A percentile compares a stretch with the other conserved stretches of the same genome.
These are phyloP conservation scores for Microtus montanus DNA, from an alignment of 2,113 vertebrate genomes.

Conservation along the genomic window DNA sequence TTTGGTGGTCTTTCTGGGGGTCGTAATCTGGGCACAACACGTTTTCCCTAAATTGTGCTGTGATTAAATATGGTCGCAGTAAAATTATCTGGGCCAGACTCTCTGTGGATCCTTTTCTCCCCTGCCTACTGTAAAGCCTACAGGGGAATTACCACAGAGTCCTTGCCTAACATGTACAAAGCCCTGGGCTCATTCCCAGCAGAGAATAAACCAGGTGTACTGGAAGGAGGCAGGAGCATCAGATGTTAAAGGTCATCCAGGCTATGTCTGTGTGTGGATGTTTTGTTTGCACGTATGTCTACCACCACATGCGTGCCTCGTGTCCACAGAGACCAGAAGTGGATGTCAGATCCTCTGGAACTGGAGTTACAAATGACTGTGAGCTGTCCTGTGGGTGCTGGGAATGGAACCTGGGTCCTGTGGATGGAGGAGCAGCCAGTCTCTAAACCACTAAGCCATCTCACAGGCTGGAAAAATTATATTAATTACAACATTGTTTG, in stretches of 20 bases:
- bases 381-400: not conserved
- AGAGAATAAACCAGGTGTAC: not conserved
- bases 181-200: not conserved
- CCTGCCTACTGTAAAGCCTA: too few species aligned
- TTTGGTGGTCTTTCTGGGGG: too few species aligned
- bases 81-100: too few species aligned
- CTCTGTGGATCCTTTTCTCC: too few species aligned
- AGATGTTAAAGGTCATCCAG: not conserved
- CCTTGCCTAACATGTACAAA: not conserved
- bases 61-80: too few species aligned
- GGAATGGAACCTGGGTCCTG: not conserved
- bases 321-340: too few species aligned
- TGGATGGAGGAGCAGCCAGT: not conserved
- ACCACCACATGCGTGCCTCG: accelerated
- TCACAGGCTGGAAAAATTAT: not conserved
- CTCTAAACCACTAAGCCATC: not conserved
- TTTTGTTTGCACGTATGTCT: not conserved
- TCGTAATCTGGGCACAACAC: too few species aligned
- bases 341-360: not conserved
- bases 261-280: not conserved
- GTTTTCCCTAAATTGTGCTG: too few species aligned
- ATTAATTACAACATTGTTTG: too few species aligned
- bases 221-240: not conserved
- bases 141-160: too few species aligned
- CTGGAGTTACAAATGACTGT: not conserved